phyloP scores from a whole-genome alignment of 2,888 invertebrate genomes.

The Diarsia rubi region DNA sequence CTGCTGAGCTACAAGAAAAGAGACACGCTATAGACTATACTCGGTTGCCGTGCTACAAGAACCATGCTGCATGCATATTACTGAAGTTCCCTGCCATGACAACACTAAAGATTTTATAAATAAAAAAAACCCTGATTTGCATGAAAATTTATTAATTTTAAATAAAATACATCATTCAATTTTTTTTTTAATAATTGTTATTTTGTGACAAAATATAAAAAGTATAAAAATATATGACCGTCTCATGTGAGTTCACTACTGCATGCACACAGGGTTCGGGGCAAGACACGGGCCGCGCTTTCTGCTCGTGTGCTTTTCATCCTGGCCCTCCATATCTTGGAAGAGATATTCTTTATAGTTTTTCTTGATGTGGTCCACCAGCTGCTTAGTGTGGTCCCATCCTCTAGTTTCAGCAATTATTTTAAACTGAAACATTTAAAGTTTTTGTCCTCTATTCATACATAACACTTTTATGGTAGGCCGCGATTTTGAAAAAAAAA shows the following conservation, averaged over 20 bases:
- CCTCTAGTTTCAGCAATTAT: slow-evolving; percentile 97
- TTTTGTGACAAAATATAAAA: not conserved
- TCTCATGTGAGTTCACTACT: slow-evolving; percentile 73
- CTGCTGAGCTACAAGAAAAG: too few relatives aligned
- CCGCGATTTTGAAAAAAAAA: too few relatives aligned
- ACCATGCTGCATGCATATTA: not conserved
- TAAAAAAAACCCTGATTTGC: not conserved
- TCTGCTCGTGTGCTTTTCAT: slow-evolving; percentile 71
- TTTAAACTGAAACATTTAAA: slow-evolving; percentile 92
- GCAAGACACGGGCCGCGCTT: slow-evolving; percentile 85
- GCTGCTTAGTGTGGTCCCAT: slow-evolving; percentile 93
- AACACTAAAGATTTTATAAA: not conserved
- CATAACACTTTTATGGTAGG: too few relatives aligned
- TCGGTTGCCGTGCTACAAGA: too few relatives aligned
- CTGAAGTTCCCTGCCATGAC: not conserved
- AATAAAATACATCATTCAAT: not conserved
- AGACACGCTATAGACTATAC: too few relatives aligned
- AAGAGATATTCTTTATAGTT: slow-evolving; percentile 92
- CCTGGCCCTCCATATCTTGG: slow-evolving; percentile 76
- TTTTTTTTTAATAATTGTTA: not conserved
- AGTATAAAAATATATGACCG: too few relatives aligned
- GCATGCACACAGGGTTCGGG: slow-evolving; percentile 87
- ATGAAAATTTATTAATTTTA: too few relatives aligned
- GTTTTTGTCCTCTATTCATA: too few relatives aligned
- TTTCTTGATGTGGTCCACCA: slow-evolving; percentile 83